phyloP scores from a whole-genome alignment of 2,888 invertebrate genomes.

The Apocheima hispidaria region DNA sequence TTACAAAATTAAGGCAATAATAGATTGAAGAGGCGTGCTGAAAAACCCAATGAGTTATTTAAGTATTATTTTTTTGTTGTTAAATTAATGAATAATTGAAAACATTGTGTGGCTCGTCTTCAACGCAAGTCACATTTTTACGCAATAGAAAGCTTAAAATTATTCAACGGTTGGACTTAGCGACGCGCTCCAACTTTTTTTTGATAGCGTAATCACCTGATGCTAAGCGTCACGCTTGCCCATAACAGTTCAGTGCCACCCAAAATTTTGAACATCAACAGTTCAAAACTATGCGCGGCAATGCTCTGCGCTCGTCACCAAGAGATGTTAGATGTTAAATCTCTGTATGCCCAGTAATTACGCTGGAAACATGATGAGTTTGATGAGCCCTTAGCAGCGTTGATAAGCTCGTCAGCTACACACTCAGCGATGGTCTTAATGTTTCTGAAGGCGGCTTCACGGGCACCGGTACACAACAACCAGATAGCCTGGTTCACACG shows the following conservation, averaged over 20 bases:
- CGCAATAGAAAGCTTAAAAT: slow-evolving; percentile 57
- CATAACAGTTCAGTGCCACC: no score
- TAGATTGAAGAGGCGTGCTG: background rate
- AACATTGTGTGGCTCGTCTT: no score
- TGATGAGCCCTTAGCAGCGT: slow-evolving; percentile 99
- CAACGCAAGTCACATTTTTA: no score
- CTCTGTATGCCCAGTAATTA: no score
- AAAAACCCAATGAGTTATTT: background rate
- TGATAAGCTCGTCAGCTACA: slow-evolving; percentile 99
- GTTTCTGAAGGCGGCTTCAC: slow-evolving; percentile 99
- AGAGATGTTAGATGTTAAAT: no score
- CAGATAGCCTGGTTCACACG: slow-evolving; percentile 99
- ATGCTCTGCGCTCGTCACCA: no score
- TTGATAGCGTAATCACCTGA: slow-evolving; percentile 99
- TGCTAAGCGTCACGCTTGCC: no score
- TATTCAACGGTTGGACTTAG: slow-evolving; percentile 99
- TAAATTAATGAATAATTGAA: no score
- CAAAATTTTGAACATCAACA: no score
- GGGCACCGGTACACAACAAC: slow-evolving; percentile 99
- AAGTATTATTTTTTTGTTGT: no score
- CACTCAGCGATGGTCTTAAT: slow-evolving; percentile 99
- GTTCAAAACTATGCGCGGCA: no score
- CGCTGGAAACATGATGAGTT: no score
- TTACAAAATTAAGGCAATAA: background rate
- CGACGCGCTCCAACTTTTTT: slow-evolving; percentile 99